These are phyloP conservation scores for Panthera leo DNA, from an alignment of 2,113 vertebrate genomes.

Conservation along the genomic window DNA sequence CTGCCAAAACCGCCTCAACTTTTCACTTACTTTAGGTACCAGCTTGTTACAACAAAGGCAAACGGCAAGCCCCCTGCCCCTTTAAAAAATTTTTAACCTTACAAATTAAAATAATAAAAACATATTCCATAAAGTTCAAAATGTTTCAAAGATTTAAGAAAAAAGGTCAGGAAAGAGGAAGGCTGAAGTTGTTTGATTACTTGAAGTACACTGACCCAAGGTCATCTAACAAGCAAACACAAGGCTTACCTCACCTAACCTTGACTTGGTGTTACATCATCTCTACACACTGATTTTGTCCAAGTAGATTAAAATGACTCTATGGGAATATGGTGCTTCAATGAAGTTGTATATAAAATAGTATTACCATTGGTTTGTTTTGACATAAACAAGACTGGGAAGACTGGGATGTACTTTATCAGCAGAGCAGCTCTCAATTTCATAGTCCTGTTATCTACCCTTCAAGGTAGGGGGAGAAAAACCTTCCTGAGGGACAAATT, in stretches of 20 bases:
- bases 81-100: constrained; percentile 22
- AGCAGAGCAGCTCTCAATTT: constrained; percentile 45
- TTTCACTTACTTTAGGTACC: constrained; percentile 21
- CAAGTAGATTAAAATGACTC: constrained; percentile 44
- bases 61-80: background rate
- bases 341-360: constrained; percentile 68
- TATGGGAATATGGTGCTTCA: constrained; percentile 7
- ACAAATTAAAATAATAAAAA: constrained; percentile 52
- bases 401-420: constrained; percentile 22
- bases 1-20: constrained; percentile 39
- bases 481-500: constrained; percentile 49
- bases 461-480: background rate
- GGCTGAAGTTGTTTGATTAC: background rate
- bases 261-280: background rate
- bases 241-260: constrained; percentile 36
- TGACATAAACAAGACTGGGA: constrained; percentile 60
- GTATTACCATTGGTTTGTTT: constrained; percentile 57
- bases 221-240: constrained; percentile 38
- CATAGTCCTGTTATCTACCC: constrained; percentile 24
- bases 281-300: constrained; percentile 35
- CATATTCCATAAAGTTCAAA: constrained; percentile 42
- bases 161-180: background rate
- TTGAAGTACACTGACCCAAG: background rate
- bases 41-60: background rate
- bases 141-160: background rate